These are phyloP conservation scores for Tromatobia lineatoria DNA, from an alignment of 2,888 invertebrate species.

Conservation along the genomic window DNA sequence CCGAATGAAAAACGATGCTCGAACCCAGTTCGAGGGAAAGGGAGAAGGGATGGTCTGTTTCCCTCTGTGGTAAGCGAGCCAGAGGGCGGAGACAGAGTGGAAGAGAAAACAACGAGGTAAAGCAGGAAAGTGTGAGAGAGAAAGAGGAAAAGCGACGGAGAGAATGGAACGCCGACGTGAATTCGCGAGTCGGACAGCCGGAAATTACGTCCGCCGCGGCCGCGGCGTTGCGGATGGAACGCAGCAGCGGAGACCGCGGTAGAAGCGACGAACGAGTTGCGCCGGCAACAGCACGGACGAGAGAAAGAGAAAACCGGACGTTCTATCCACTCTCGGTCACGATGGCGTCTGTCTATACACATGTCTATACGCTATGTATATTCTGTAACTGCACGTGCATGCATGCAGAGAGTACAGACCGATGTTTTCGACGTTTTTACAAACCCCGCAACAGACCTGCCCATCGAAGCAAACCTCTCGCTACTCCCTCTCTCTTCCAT, in stretches of 20 bases:
- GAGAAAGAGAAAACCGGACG: conserved; percentile 59
- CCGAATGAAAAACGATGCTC: conserved; percentile 62
- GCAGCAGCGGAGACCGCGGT: conserved; percentile 7
- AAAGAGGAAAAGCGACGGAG: conserved; percentile 26
- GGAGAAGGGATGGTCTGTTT: conserved; percentile 41
- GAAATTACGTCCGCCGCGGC: conserved; percentile 76
- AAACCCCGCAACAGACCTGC: conserved; percentile 18
- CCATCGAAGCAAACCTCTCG: conserved; percentile 14
- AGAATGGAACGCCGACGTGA: conserved; percentile 73
- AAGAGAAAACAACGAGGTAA: conserved; percentile 11
- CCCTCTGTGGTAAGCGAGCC: conserved; percentile 44
- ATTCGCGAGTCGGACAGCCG: conserved; percentile 74
- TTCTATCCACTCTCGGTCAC: conserved; percentile 54
- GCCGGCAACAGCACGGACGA: conserved; percentile 6
- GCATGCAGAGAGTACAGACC: conserved; percentile 14
- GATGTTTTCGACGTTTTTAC: conserved; percentile 69
- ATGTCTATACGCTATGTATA: conserved; percentile 27
- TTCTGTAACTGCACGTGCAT: conserved; percentile 24
- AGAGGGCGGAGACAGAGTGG: conserved; percentile 45
- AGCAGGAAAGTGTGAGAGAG: conserved; percentile 8
- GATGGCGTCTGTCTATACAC: conserved; percentile 45
- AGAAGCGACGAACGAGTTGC: conserved; percentile 44
- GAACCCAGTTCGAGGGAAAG: not conserved
- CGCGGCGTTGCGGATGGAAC: conserved; percentile 54
- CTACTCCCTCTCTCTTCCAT: conserved; percentile 12